Conservation (phyloP, 2,113 vertebrate genomes). For the Empidonax alnorum region DNA sequence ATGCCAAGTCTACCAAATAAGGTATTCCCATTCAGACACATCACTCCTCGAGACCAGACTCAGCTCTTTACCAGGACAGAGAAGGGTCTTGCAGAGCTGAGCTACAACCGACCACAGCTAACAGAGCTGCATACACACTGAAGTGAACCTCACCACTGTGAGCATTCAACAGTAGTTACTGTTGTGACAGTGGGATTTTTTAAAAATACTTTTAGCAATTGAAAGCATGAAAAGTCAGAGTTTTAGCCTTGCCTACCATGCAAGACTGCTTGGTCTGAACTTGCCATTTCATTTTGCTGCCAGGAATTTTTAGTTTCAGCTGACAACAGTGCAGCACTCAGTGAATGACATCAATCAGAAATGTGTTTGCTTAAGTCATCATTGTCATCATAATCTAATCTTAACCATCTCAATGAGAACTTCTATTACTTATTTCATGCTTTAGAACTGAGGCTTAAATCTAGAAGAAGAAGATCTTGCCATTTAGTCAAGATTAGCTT, state of each 20-base stretch:
- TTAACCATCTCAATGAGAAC: not conserved
- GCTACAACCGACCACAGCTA: rapidly evolving
- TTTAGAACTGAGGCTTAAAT: not conserved
- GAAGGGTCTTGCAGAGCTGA: not conserved
- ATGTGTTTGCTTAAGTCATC: not conserved
- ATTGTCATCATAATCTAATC: not conserved
- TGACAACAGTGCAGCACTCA: not conserved
- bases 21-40: not conserved
- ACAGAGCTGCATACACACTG: rapidly evolving
- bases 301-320: not conserved
- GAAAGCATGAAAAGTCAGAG: not conserved
- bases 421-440: not conserved
- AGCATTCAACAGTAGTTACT: not conserved
- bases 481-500: not conserved
- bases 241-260: not conserved
- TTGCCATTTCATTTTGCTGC: not conserved
- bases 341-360: not conserved
- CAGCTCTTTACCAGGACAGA: not conserved
- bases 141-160: not conserved
- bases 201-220: not conserved
- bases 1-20: not conserved
- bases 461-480: not conserved
- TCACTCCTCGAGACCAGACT: not conserved
- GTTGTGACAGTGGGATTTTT: not conserved
- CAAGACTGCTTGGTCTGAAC: not conserved